Evolutionary conservation across 2,888 invertebrate species (phyloP).

Genomic region (Unio delphinus): DNA sequence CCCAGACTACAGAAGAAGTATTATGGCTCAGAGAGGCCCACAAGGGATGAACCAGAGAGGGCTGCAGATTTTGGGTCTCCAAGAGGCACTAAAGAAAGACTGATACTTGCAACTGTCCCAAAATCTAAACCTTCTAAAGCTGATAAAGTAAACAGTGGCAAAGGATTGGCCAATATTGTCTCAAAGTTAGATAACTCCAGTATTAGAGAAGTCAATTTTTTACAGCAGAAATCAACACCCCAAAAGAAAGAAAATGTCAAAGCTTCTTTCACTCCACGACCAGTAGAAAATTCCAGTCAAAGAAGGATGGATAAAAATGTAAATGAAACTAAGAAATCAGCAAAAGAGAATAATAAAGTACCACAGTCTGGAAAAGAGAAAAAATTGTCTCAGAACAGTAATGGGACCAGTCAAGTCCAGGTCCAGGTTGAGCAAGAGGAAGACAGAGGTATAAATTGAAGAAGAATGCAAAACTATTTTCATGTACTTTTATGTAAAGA

Average conservation of each 20-base stretch:
- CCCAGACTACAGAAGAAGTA: conserved; percentile 54
- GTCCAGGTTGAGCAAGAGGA: background rate
- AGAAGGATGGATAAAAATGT: conserved; percentile 50
- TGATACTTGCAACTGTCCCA: conserved; percentile 17
- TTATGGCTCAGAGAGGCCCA: conserved; percentile 50
- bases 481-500: too few relatives aligned
- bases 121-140: conserved; percentile 22
- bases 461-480: too few relatives aligned
- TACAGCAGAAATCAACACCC: conserved; percentile 1
- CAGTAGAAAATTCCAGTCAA: conserved; percentile 38
- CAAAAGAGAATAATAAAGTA: conserved; percentile 18
- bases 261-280: conserved; percentile 12
- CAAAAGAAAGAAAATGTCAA: conserved; percentile 7
- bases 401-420: background rate
- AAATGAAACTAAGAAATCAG: conserved; percentile 23
- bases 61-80: conserved; percentile 21
- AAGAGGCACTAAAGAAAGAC: conserved; percentile 27
- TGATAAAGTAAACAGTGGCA: background rate
- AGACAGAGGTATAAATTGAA: too few relatives aligned
- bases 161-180: background rate
- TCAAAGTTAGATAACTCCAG: too few relatives aligned
- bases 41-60: conserved; percentile 21
- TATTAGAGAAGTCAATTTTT: too few relatives aligned
- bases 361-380: conserved; percentile 17
- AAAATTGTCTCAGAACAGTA: conserved; percentile 3